Conservation (phyloP, 1,140 invertebrate genomes). For the silkworm (Bombyx mori) region ASM3026992v2 NC_085121.1:18213501-18214000, state of each 20-base stretch:
- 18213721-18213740: conserved; percentile 62
- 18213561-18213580: conserved; percentile 7
- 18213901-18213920: conserved; percentile 87
- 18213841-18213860: conserved; percentile 24
- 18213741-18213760: conserved; percentile 68
- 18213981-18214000: conserved; percentile 98
- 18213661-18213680: conserved; percentile 46
- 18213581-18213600: conserved; percentile 67
- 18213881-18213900: conserved; percentile 74
- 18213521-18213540: neutral
- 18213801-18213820: conserved; percentile 46
- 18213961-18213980: conserved; percentile 96
- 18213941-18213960: conserved; percentile 92
- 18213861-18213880: conserved; percentile 18
- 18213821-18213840: conserved; percentile 22
- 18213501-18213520: neutral
- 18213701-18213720: conserved; percentile 36
- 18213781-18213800: conserved; percentile 67
- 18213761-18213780: conserved; percentile 68
- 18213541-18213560: neutral
- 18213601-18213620: conserved; percentile 67
- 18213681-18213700: conserved; percentile 38
- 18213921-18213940: conserved; percentile 93
- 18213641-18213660: conserved; percentile 65
- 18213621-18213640: conserved; percentile 57